phyloP scores from a whole-genome alignment of 2,113 vertebrate species.

The Mesitornis unicolor region DNA sequence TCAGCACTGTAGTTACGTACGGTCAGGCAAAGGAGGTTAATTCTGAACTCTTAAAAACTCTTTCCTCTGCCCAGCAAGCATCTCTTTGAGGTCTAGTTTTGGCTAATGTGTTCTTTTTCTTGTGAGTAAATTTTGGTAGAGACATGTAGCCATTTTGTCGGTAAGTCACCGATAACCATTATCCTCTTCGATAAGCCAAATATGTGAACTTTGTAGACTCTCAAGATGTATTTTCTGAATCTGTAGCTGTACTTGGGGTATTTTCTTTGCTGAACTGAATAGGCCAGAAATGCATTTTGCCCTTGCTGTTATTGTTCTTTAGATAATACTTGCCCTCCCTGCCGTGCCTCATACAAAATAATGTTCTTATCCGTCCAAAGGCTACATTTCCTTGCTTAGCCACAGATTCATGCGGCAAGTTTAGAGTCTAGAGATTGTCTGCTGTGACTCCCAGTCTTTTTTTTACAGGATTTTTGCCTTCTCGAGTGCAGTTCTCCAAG shows the following conservation, averaged over 20 bases:
- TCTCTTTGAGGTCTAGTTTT: background rate
- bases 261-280: background rate
- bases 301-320: background rate
- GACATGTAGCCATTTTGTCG: background rate
- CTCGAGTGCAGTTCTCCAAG: background rate
- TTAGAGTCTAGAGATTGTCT: background rate
- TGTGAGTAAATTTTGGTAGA: background rate
- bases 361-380: background rate
- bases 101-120: background rate
- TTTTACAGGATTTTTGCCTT: background rate
- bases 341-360: background rate
- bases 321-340: background rate
- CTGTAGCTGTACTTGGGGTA: background rate
- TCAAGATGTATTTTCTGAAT: background rate
- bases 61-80: background rate
- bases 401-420: background rate
- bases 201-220: background rate
- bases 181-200: constrained; percentile 2
- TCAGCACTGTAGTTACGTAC: background rate
- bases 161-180: background rate
- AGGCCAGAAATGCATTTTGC: background rate
- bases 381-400: background rate
- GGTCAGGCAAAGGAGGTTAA: background rate
- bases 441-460: background rate
- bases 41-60: background rate